Evolutionary conservation across 92 coral and sea anemone species (phyloP), one percentile per base, ranked within the genome.

Genomic region (Diadumene lineata): DNA sequence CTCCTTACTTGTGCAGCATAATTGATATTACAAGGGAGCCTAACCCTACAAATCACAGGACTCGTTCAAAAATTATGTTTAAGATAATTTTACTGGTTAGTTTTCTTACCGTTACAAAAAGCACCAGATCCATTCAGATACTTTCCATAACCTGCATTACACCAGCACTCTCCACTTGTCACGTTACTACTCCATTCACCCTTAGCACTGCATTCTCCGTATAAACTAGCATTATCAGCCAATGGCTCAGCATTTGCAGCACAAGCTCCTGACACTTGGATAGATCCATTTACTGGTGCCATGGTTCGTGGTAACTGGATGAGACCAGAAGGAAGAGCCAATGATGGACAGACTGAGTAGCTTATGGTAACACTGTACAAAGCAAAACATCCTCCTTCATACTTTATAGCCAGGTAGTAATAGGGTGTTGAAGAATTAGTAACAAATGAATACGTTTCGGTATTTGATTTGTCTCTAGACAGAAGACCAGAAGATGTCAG

Each of bases 201-300:
- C 63, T 68, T 50, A 25, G 83, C 70, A 23, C 55, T 30, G 76
- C 92, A 88, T 48, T 58, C 63, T 15, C 90, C 92, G 43, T 76
- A 69, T 55, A 83, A 60, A 26, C 60, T 62, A 19, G 7, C 43
- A 53, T 56, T 87, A 23, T 62, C 57, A 53, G 85, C 64, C 57
- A 85, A 62, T 27, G 76, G 66, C 30, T 71, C 69, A 19, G 92
- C 67, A 68, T 88, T 26, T 8, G 27, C 73, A 11, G 58, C 68
- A 68, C 92, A 88, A 31, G 31, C 56, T 38, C 85, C 89, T 56
- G 29, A 34, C 27, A 85, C 73, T 34, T 50, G 69, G 28, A 60
- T 46, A 51, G 84, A 82, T 30, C 79, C 85, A 43, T 72, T 70
- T 1, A 81, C 85, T 11, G 94, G 94, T 43, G 91, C 88, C 18